A percentile compares a stretch with the other conserved stretches of the same genome.
Conservation (phyloP, 2,797 vertebrate genomes). For the Arctocebus calabarensis region DNA sequence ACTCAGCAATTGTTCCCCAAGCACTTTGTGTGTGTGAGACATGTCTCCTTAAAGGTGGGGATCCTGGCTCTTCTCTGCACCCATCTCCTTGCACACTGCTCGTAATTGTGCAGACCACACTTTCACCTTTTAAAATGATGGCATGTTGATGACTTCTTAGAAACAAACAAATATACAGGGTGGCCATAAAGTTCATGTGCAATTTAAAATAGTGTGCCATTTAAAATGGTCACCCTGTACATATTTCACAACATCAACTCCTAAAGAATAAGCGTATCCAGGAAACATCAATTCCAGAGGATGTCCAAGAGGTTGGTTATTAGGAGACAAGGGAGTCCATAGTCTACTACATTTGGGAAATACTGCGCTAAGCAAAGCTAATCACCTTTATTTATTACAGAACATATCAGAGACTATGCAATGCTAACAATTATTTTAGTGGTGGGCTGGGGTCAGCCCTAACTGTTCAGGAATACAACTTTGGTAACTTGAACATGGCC, state of each 20-base stretch:
- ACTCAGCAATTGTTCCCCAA: not conserved
- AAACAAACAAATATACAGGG: not conserved
- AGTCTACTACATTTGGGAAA: not conserved
- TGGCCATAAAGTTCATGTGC: no score
- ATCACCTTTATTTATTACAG: not conserved
- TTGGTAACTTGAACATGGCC: not conserved
- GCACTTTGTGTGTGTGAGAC: fast-evolving
- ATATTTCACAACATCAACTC: not conserved
- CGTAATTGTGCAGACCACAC: not conserved
- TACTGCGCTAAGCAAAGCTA: not conserved
- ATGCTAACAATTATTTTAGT: not conserved
- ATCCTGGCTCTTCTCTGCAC: not conserved
- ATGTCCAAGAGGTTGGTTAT: not conserved
- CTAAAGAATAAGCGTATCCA: not conserved
- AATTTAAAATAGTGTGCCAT: no score
- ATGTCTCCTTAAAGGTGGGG: not conserved
- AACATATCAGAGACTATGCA: not conserved
- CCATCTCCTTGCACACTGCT: not conserved
- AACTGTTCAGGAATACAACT: not conserved
- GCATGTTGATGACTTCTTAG: not conserved
- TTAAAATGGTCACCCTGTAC: no score
- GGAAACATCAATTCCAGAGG: not conserved
- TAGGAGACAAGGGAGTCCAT: not conserved
- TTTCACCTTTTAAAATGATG: not conserved
- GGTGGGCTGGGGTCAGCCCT: not conserved